These are phyloP conservation scores for Cheilosia vulpina DNA, from an alignment of 2,888 invertebrate genomes.

Conservation along the genomic window DNA sequence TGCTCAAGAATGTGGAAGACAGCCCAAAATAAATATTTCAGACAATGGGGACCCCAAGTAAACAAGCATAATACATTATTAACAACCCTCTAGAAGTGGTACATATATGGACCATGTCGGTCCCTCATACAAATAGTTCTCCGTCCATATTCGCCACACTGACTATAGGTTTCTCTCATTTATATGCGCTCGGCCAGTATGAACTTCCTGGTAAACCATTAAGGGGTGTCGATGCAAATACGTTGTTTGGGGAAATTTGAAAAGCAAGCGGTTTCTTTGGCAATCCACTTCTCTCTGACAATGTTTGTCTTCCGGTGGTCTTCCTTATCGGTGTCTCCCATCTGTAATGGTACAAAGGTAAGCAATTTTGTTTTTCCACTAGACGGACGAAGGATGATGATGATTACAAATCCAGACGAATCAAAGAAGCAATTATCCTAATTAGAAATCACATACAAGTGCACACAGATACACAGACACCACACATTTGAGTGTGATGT, in stretches of 20 bases:
- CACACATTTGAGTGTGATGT: conserved; percentile 32
- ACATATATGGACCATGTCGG: conserved; percentile 18
- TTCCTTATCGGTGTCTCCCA: conserved; percentile 34
- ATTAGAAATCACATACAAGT: conserved; percentile 57
- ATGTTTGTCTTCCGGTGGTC: conserved; percentile 53
- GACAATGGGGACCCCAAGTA: conserved; percentile 42
- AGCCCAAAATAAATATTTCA: conserved; percentile 62
- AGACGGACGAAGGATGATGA: conserved; percentile 19
- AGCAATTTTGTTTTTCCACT: conserved; percentile 29
- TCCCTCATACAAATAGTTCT: conserved; percentile 23
- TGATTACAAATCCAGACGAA: conserved; percentile 52
- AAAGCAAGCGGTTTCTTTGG: conserved; percentile 42
- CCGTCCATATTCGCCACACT: neutral
- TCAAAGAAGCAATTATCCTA: conserved; percentile 70
- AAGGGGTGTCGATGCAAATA: conserved; percentile 52
- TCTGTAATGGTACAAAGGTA: conserved; percentile 32
- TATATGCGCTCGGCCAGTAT: conserved; percentile 57
- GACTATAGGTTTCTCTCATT: conserved; percentile 43
- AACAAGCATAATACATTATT: conserved; percentile 67
- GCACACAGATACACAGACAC: conserved; percentile 19
- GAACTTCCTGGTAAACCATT: conserved; percentile 36
- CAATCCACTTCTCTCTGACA: conserved; percentile 7
- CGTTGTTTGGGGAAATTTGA: conserved; percentile 16
- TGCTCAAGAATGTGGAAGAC: conserved; percentile 55
- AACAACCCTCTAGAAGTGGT: conserved; percentile 30